Conservation (phyloP, 2,797 vertebrate genomes). For the Coendou prehensilis region DNA sequence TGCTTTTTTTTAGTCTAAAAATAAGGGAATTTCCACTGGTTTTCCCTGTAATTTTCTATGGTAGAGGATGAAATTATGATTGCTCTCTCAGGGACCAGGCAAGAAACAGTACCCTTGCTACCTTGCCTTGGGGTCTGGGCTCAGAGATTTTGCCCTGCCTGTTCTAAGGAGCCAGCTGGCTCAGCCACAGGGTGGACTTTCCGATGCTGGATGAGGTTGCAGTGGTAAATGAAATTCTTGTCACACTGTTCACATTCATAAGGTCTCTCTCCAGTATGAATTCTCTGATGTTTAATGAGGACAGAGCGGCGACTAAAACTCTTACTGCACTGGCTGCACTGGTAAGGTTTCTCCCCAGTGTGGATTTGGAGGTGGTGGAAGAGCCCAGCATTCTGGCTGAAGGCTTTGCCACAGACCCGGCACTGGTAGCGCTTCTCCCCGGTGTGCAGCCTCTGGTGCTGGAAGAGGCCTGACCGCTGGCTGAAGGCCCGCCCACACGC, state of each 20-base stretch:
- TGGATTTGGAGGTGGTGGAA: conserved; percentile 74
- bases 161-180: not conserved
- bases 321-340: conserved; percentile 71
- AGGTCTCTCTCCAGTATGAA: conserved; percentile 77
- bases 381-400: conserved; percentile 73
- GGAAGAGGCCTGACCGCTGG: conserved; percentile 72
- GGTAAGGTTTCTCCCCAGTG: conserved; percentile 68
- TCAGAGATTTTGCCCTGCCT: not conserved
- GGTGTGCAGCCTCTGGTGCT: conserved; percentile 72
- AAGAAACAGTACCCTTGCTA: not conserved
- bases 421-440: conserved; percentile 78
- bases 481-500: conserved; percentile 78
- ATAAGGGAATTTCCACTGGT: not conserved
- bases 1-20: not conserved
- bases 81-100: not conserved
- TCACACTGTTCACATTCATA: conserved; percentile 68
- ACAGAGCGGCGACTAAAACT: conserved; percentile 73
- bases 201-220: conserved; percentile 72
- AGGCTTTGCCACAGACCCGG: conserved; percentile 63
- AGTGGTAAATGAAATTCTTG: conserved; percentile 76
- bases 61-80: not conserved
- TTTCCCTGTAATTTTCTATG: not conserved
- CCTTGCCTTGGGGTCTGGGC: not conserved
- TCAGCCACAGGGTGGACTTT: conserved; percentile 43
- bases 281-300: conserved; percentile 78